Percentiles rank a stretch among this genome's conserved stretches.
Conservation (phyloP, 2,113 vertebrate species). For the Morone saxatilis region DNA sequence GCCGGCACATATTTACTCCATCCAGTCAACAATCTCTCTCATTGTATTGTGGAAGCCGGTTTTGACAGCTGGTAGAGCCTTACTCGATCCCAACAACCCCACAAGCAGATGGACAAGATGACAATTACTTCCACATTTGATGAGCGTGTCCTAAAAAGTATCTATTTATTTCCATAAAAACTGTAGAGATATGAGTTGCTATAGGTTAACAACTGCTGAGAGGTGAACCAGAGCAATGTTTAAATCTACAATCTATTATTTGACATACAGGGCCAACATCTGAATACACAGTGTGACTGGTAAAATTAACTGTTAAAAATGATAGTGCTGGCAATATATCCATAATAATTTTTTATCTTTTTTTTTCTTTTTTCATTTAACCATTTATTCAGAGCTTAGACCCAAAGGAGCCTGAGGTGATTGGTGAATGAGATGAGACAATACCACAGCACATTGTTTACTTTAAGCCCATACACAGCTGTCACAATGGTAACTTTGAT, state of each 20-base stretch:
- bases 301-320: neutral
- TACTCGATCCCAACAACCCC: slow-evolving; percentile 16
- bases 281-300: neutral
- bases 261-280: neutral
- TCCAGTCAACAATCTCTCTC: slow-evolving; percentile 48
- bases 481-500: neutral
- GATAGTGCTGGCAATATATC: neutral
- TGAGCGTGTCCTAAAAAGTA: neutral
- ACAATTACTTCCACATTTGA: neutral
- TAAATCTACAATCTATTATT: neutral
- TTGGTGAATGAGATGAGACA: neutral
- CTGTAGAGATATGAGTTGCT: neutral
- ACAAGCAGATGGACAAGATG: slow-evolving; percentile 12
- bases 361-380: neutral
- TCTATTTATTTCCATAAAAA: neutral
- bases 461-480: neutral
- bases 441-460: neutral
- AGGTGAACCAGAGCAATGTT: neutral
- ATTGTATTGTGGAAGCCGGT: slow-evolving; percentile 37
- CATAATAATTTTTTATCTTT: slow-evolving; percentile 1
- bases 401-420: neutral
- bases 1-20: slow-evolving; percentile 33
- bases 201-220: neutral
- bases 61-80: slow-evolving; percentile 38
- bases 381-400: slow-evolving; percentile 6